Conservation (phyloP, 2,888 invertebrate genomes). For the Drosophila sordidapex region DNA sequence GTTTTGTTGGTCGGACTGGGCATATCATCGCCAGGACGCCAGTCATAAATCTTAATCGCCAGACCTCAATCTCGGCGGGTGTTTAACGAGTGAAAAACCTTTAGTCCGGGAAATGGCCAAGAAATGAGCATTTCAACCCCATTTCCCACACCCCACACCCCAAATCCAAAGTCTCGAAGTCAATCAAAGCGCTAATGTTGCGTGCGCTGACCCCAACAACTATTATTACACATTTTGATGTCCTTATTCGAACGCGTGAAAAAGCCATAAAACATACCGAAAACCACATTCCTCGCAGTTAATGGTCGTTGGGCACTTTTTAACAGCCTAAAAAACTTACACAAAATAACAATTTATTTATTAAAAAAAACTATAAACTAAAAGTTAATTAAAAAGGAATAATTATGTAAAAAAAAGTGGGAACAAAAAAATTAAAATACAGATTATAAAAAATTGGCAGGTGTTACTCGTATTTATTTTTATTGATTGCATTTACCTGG, state of each 20-base stretch:
- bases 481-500: not conserved
- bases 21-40: conserved; percentile 51
- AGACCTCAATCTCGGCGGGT: conserved; percentile 37
- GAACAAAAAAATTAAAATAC: too few species aligned
- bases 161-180: not conserved
- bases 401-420: too few species aligned
- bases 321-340: not conserved
- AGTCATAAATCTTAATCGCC: conserved; percentile 73
- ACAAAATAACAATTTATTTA: too few species aligned
- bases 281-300: not conserved
- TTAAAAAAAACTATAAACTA: too few species aligned
- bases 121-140: conserved; percentile 27
- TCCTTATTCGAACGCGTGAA: conserved; percentile 12
- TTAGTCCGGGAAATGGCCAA: conserved; percentile 25
- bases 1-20: not conserved
- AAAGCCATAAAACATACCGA: conserved; percentile 5
- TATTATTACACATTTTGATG: conserved; percentile 30
- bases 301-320: not conserved
- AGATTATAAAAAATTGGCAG: too few species aligned
- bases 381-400: too few species aligned
- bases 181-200: conserved; percentile 51
- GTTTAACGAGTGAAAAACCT: conserved; percentile 26
- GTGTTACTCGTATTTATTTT: not conserved
- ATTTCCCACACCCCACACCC: not conserved
- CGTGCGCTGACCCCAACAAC: conserved; percentile 38